Conservation (phyloP, 2,797 vertebrate genomes). For the Pygocentrus nattereri region DNA sequence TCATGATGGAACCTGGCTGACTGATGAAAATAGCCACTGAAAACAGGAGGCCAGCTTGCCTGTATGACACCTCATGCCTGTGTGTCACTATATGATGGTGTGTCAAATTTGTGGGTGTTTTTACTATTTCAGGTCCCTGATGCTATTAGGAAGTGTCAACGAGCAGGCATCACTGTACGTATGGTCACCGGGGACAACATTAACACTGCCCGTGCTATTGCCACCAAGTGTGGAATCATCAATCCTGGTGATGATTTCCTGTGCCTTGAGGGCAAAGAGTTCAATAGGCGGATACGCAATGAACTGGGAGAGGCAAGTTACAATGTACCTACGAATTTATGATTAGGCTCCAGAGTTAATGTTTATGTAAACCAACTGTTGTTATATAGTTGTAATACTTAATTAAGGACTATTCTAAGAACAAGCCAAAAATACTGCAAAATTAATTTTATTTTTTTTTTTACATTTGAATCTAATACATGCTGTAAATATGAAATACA, state of each 20-base stretch:
- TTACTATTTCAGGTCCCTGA: slow-evolving; percentile 87
- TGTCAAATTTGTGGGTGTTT: background rate
- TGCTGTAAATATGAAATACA: background rate
- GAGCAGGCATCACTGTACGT: slow-evolving; percentile 95
- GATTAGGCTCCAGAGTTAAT: background rate
- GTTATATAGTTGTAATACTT: no score
- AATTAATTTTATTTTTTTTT: no score
- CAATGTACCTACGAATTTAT: background rate
- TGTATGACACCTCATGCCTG: background rate
- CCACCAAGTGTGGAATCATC: slow-evolving; percentile 95
- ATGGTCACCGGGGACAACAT: slow-evolving; percentile 99
- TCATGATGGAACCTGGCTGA: background rate
- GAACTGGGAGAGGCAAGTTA: slow-evolving; percentile 89
- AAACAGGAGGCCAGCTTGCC: background rate
- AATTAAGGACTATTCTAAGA: background rate
- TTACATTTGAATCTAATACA: background rate
- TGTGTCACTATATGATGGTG: slow-evolving; percentile 24
- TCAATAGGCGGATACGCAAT: slow-evolving; percentile 93
- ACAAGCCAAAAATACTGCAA: background rate
- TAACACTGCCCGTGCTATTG: slow-evolving; percentile 94
- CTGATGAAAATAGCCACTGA: slow-evolving; percentile 4
- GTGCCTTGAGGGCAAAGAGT: slow-evolving; percentile 95
- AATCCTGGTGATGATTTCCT: slow-evolving; percentile 93
- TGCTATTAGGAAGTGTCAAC: slow-evolving; percentile 95
- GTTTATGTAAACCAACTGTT: background rate